A percentile compares a stretch with the other conserved stretches of the same genome.
Conservation (phyloP, 2,797 vertebrate species). For the Paramormyrops hopkinsi region DNA sequence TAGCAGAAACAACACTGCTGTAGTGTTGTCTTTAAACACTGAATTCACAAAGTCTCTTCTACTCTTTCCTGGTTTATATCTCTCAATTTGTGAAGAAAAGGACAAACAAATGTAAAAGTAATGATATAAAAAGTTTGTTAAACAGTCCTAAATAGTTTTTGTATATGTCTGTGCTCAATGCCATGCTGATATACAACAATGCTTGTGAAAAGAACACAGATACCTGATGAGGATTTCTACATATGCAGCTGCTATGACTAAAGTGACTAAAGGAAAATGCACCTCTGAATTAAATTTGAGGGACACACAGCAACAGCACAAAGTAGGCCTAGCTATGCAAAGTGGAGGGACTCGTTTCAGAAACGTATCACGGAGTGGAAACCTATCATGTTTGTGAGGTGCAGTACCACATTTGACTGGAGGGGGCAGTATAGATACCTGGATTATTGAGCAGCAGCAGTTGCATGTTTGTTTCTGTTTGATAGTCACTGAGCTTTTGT, state of each 20-base stretch:
- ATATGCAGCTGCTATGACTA: neutral
- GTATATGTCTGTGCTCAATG: neutral
- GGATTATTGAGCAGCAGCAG: neutral
- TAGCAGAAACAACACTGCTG: neutral
- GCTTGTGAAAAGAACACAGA: neutral
- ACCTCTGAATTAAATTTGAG: neutral
- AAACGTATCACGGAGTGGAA: neutral
- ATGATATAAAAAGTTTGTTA: neutral
- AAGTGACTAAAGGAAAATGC: neutral
- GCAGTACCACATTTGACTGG: neutral
- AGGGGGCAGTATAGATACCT: neutral
- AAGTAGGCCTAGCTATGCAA: neutral
- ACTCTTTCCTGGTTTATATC: neutral
- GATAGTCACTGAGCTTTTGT: neutral
- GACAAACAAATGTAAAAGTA: neutral
- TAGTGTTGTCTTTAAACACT: neutral
- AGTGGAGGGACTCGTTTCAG: neutral
- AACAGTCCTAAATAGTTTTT: neutral
- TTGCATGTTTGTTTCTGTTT: neutral
- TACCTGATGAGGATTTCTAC: neutral
- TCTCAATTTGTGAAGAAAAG: neutral
- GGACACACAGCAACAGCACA: neutral
- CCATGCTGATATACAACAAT: neutral
- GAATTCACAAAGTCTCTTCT: neutral
- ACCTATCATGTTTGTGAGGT: neutral